Evolutionary conservation across 2,113 vertebrate species (phyloP), one percentile per base, ranked within the genome.

Genomic region (Mastomys natalensis): DNA sequence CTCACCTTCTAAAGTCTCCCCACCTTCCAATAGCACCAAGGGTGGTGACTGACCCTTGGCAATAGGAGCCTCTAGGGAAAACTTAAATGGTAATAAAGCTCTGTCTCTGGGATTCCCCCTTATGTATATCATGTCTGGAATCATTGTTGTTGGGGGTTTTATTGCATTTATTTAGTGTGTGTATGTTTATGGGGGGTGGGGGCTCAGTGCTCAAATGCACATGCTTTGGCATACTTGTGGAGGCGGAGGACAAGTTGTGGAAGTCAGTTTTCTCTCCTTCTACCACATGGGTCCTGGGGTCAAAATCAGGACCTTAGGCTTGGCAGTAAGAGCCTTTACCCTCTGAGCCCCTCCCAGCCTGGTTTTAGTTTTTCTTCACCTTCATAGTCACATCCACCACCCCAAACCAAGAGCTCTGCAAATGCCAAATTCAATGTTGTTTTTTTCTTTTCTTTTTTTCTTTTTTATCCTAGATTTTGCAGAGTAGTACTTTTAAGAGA

Each of bases 401-500:
- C 95, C 72, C 40, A 19, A 82, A 53, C 77, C 45, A 53, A 91
- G 66, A 78, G 72, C 22, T 4, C 6, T 86, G 51, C 22, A 93
- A 80, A 70, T 74, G 7, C 70, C 24, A 94, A 84, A 76, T 72
- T 4, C 72, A 55, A 62, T 31, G 58, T 2, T 68, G 34, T 11
- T 93, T 62, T 76, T 48, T 78, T 87, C 81, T 80, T 53, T 13
- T 58, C 21, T 6, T 58, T 24, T 11, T 93, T 64, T 77, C 62
- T 86, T 87, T 81, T 80, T 64, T 19, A 78, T n/a, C 68, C 6
- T 62, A 86, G 66, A 70, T 89, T 94, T 94, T 96, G 53, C 89
- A 87, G 84, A 95, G 72, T 94, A 72, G 48, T 96, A 74, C 58
- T 89, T 95, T 91, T 90, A 89, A 51, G 77, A 95, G 84, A 87